phyloP scores from a whole-genome alignment of 2,888 invertebrate genomes.

The Cryptus armator region DNA sequence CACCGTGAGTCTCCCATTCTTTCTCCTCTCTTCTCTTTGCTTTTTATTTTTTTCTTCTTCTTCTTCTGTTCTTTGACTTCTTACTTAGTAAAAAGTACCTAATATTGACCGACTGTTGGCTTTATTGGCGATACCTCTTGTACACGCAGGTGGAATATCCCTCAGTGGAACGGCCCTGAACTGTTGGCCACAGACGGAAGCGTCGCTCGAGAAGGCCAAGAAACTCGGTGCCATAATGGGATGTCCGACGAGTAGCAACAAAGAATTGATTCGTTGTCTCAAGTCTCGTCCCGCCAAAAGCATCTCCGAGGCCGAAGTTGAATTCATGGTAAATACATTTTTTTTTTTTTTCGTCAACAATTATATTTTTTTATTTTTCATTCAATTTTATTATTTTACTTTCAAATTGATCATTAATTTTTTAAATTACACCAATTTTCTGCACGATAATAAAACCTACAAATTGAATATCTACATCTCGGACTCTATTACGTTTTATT shows the following conservation, averaged over 20 bases:
- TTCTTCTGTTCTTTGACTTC: slow-evolving; percentile 8
- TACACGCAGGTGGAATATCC: slow-evolving; percentile 86
- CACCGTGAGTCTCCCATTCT: slow-evolving; percentile 81
- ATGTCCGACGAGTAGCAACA: slow-evolving; percentile 86
- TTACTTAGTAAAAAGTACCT: slow-evolving; percentile 36
- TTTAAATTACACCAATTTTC: too few species aligned
- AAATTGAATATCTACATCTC: too few species aligned
- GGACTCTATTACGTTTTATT: too few species aligned
- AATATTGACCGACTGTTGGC: slow-evolving; percentile 34
- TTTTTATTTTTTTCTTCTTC: background rate
- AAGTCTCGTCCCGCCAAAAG: slow-evolving; percentile 87
- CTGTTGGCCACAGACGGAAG: slow-evolving; percentile 86
- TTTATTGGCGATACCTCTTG: slow-evolving; percentile 16
- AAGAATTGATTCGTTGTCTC: slow-evolving; percentile 88
- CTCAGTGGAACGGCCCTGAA: slow-evolving; percentile 89
- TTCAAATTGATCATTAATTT: too few species aligned
- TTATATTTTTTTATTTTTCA: background rate
- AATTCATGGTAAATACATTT: slow-evolving; percentile 86
- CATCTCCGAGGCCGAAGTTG: slow-evolving; percentile 87
- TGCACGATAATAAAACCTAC: too few species aligned
- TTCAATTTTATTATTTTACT: too few species aligned
- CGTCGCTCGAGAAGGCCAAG: slow-evolving; percentile 87
- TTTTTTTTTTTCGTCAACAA: background rate
- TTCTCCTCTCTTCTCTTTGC: background rate
- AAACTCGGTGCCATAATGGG: slow-evolving; percentile 87